Evolutionary conservation across 2,797 vertebrate genomes (phyloP).

Genomic region (Neoniphon sammara): DNA sequence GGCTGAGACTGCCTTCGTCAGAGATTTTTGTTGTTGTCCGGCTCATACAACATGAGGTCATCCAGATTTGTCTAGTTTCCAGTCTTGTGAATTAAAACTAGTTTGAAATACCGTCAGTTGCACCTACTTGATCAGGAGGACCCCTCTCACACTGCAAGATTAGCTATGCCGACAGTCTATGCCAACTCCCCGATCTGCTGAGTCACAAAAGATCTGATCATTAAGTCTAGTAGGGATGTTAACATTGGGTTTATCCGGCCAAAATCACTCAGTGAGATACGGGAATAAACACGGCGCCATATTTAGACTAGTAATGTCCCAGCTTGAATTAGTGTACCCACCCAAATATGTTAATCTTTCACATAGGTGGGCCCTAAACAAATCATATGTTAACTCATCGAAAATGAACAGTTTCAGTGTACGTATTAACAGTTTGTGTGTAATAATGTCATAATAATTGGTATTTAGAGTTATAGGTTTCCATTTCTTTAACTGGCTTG

Average conservation of each 20-base stretch:
- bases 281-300: not conserved
- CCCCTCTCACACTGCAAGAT: not conserved
- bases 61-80: not conserved
- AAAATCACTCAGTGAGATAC: not conserved
- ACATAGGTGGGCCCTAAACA: not conserved
- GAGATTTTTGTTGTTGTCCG: slow-evolving; percentile 14
- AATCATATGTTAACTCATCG: slow-evolving; percentile 4
- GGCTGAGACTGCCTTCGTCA: not conserved
- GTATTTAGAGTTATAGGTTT: not conserved
- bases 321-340: not conserved
- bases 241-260: not conserved
- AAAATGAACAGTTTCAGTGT: slow-evolving; percentile 7
- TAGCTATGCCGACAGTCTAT: not conserved
- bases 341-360: not conserved
- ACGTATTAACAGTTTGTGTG: too few species aligned
- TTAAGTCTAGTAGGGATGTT: slow-evolving; percentile 2
- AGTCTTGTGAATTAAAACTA: not conserved
- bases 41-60: not conserved
- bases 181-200: slow-evolving; percentile 35
- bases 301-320: not conserved
- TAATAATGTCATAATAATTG: not conserved
- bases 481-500: not conserved
- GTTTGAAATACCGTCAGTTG: not conserved
- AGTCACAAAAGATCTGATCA: slow-evolving; percentile 20
- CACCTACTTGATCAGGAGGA: not conserved